Base-by-base conservation (phyloP, 2,113 vertebrate genomes). In the Megaleporinus macrocephalus region DNA sequence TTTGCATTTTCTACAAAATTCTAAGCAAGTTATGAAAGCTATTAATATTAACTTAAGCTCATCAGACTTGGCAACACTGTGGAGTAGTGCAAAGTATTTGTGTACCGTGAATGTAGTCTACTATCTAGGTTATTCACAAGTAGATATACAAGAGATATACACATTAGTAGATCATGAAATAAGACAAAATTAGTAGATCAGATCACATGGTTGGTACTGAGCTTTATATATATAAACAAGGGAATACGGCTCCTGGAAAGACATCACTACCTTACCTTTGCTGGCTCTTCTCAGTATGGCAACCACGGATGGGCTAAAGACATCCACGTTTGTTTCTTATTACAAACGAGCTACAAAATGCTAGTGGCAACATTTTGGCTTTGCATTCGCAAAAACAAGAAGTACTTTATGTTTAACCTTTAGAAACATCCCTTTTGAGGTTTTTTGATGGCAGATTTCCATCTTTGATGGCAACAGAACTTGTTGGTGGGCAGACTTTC, bases 71-170 rank as follows among this genome's bases (percentile, higher is more conserved):
- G 68, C 73, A 61, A 78, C n/a, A 59, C 49, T 69, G 61, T 59
- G 11, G 47, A 82, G 84, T 85, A 85, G 80, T 85, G 84, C 80
- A 82, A n/a, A 49, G 80, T 75, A 2, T 55, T 79, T n/a, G 59
- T 65, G 24, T 61, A 66, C 24, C 4, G 18, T 13, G 7, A 11
- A 53, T 66, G 65, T 69, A 44, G 63, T 75, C 71, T 41, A 65
- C 27, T 36, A 5, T 62, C 47, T 27, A 69, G 49, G 24, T 33
- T 30, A 53, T 63, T 63, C 29, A 24, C 33, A 59, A 61, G 3
- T 55, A 73, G 2, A 55, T 51, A 44, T 30, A 24, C 51, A 55
- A 63, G 59, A 51, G 29, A 41, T 63, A 41, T 63, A 71, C 47
- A 30, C 26, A 59, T 47, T 33, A 53, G 51, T 65, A 76, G 71